These are phyloP conservation scores for Calephelis nemesis DNA, from an alignment of 1,140 invertebrate species.

Conservation along the genomic window DNA sequence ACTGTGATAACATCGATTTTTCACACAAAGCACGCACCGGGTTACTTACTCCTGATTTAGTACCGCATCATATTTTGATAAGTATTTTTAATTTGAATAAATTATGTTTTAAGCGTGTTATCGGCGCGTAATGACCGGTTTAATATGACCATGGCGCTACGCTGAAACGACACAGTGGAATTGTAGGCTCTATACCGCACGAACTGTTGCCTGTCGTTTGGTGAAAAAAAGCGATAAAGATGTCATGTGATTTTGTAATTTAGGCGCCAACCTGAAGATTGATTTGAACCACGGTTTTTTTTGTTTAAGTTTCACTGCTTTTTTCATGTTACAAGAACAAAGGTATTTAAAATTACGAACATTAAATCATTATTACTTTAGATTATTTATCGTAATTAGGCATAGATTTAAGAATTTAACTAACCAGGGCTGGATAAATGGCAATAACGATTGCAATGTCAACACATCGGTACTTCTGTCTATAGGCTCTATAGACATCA, in stretches of 20 bases:
- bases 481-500: too few relatives aligned
- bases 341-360: too few relatives aligned
- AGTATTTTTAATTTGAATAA: constrained; percentile 79
- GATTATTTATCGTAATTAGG: too few relatives aligned
- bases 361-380: too few relatives aligned
- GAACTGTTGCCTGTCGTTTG: constrained; percentile 22
- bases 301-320: not conserved
- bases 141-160: constrained; percentile 60
- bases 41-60: constrained; percentile 75
- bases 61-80: constrained; percentile 77
- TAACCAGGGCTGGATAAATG: too few relatives aligned
- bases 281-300: constrained; percentile 31
- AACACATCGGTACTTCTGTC: too few relatives aligned
- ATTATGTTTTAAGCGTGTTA: constrained; percentile 76
- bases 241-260: constrained; percentile 61
- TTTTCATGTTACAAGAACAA: not conserved
- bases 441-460: too few relatives aligned
- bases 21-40: constrained; percentile 56
- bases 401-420: too few relatives aligned
- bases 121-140: constrained; percentile 58
- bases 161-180: constrained; percentile 51
- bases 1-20: constrained; percentile 65
- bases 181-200: constrained; percentile 30
- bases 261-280: constrained; percentile 38
- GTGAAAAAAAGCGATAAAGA: constrained; percentile 55